Base-by-base conservation (phyloP, 2,797 vertebrate species). In the Poecilia wingei region DNA sequence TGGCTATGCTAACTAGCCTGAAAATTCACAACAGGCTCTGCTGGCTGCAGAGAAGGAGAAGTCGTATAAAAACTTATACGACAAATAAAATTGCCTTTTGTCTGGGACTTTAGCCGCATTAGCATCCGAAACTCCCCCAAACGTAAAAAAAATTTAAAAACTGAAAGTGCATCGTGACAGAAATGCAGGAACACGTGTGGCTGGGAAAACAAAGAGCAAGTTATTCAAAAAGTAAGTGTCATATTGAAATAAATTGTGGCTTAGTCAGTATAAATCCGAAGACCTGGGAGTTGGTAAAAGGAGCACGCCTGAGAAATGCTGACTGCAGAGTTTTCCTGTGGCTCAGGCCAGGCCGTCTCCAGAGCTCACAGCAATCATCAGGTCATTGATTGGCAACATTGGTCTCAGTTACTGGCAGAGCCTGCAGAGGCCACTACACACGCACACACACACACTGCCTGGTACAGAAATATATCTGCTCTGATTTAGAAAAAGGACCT, bases 341-440 rank as follows among this genome's bases (percentile, higher is more conserved):
- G 64, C 78, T 79, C 79, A 9, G 79, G 80, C 79, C 81, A 25
- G 84, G 55, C 73, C 31, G 88, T 90, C 91, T 93, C 89, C 89
- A 86, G 87, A 88, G 84, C 86, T 86, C 87, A 7, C 72, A 82
- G 87, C 82, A 41, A 76, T 92, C 82, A 80, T 92, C 92, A 90
- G 87, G 47, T 80, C 84, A 90, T 88, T 92, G 91, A 93, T 92
- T 90, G 92, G 83, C 71, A 84, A 90, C 88, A 89, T 75, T 83
- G 83, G 86, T 91, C 87, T 85, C 83, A 84, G 88, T 84, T 78
- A 89, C 90, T 83, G 88, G 82, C 86, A 85, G 84, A 72, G 81
- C 92, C 94, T 87, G 25, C 85, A 82, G 87, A 92, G 91, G 89
- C 82, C 85, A 61, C 76, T 43, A 31, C 84, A 83, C 80, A 82